These are phyloP conservation scores for Prinia subflava DNA, from an alignment of 2,113 vertebrate genomes.

Conservation along the genomic window DNA sequence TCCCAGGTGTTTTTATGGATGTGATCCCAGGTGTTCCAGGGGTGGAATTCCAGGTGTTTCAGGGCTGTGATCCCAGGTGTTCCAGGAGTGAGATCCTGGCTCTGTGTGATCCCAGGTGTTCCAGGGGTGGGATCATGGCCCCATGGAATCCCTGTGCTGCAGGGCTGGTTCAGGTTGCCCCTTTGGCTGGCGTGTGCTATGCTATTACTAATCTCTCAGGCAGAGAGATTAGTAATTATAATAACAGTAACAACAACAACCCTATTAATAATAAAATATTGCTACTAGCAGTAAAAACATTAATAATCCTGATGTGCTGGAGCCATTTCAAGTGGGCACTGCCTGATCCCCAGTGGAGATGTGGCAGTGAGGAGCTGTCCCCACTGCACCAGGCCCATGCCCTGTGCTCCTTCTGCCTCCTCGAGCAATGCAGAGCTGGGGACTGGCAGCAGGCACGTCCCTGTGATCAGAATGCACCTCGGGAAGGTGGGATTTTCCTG, in stretches of 20 bases:
- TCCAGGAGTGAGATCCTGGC: too few species aligned
- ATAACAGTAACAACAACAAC: rapidly evolving
- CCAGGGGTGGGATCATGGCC: too few species aligned
- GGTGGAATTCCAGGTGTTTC: too few species aligned
- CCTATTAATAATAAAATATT: neutral
- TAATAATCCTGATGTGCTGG: neutral
- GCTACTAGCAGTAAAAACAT: rapidly evolving
- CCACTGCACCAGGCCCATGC: rapidly evolving
- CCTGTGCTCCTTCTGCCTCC: neutral
- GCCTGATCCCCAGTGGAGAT: neutral
- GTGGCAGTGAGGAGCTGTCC: neutral
- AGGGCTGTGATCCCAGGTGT: too few species aligned
- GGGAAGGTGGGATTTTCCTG: neutral
- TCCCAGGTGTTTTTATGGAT: too few species aligned
- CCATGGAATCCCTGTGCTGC: too few species aligned
- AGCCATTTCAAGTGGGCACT: rapidly evolving
- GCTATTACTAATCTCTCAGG: neutral
- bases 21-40: too few species aligned
- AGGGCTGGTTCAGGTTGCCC: neutral
- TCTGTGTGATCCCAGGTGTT: too few species aligned
- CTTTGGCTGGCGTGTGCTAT: rapidly evolving
- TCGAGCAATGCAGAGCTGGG: neutral
- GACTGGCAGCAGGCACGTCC: neutral
- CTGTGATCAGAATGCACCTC: neutral
- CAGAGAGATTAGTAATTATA: neutral